Percentiles rank a stretch among this genome's conserved stretches.
phyloP scores from a whole-genome alignment of 2,797 vertebrate species.

The Falco berigora region DNA sequence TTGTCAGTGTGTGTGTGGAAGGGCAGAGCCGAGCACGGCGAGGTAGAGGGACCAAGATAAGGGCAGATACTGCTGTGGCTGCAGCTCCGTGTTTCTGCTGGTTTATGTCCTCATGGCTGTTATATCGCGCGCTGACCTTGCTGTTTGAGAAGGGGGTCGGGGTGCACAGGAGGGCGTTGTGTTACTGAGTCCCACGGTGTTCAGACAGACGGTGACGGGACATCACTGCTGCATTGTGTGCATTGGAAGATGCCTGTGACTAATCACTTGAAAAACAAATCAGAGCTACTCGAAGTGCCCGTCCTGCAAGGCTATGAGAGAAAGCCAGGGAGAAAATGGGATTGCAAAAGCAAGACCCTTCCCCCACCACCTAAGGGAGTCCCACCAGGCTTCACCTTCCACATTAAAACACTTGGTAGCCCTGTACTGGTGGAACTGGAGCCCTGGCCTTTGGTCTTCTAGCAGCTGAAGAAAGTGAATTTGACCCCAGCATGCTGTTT shows the following conservation, averaged over 20 bases:
- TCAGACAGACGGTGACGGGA: not conserved
- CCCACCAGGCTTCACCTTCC: not conserved
- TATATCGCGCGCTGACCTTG: not conserved
- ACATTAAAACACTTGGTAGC: rapidly evolving
- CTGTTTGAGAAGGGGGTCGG: not conserved
- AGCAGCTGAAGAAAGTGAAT: not conserved
- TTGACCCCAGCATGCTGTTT: not conserved
- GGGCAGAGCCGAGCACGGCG: not conserved
- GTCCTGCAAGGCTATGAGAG: not conserved
- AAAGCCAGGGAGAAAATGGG: not conserved
- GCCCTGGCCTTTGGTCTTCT: not conserved
- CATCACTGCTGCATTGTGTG: not conserved
- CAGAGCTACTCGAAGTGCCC: not conserved
- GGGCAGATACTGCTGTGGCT: not conserved
- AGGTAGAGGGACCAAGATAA: not conserved
- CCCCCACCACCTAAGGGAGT: not conserved
- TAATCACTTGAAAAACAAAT: not conserved
- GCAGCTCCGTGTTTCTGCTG: rapidly evolving
- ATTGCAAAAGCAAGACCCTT: not conserved
- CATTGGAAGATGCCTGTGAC: not conserved
- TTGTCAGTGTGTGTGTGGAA: not conserved
- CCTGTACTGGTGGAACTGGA: not conserved
- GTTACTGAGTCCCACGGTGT: not conserved
- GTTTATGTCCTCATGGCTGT: not conserved
- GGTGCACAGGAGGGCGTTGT: not conserved